Evolutionary conservation across 92 coral and sea anemone genomes (phyloP), one percentile per base, ranked within the genome.

Genomic region (Parazoanthus atlanticus): DNA sequence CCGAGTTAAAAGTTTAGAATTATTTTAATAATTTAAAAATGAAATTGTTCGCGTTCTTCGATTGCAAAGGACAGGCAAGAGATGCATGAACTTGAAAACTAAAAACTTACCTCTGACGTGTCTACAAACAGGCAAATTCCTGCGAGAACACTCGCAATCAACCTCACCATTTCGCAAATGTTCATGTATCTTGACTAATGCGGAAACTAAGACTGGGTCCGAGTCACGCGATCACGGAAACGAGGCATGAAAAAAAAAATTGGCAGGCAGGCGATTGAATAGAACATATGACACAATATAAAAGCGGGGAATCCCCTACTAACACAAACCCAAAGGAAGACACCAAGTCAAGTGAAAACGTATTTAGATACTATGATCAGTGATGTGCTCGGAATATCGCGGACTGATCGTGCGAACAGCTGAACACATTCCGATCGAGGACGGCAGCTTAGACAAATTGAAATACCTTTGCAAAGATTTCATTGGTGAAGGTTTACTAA

Each of bases 271-370:
- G 33, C 19, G n/a, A n/a, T n/a, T n/a, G n/a, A n/a, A n/a, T n/a
- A n/a, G n/a, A n/a, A n/a, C n/a, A n/a, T n/a, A n/a, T n/a, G n/a
- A n/a, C n/a, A n/a, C n/a, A n/a, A n/a, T n/a, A n/a, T n/a, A n/a
- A n/a, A n/a, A 16, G 10, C 26, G 85, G 85, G 85, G 73, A 81
- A 61, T 81, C 85, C 85, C 85, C 85, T 52, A 6, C 26, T 34
- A 34, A 34, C 38, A 58, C 8, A 23, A 33, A 32, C 30, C 40
- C 8, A 19, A 13, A 8, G 6, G 10, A 71, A 0, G 31, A 29
- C 5, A 8, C 23, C 36, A 16, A 28, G 23, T 26, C 65, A 78
- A n/a, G 69, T 46, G 38, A 9, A 29, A 26, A 71, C 33, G 4
- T 71, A 30, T 71, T 30, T 71, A 26, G 23, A 11, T 78, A 26